Percentiles rank a stretch among this genome's conserved stretches.
Conservation (phyloP, 2,113 vertebrate species). For the Panthera leo region DNA sequence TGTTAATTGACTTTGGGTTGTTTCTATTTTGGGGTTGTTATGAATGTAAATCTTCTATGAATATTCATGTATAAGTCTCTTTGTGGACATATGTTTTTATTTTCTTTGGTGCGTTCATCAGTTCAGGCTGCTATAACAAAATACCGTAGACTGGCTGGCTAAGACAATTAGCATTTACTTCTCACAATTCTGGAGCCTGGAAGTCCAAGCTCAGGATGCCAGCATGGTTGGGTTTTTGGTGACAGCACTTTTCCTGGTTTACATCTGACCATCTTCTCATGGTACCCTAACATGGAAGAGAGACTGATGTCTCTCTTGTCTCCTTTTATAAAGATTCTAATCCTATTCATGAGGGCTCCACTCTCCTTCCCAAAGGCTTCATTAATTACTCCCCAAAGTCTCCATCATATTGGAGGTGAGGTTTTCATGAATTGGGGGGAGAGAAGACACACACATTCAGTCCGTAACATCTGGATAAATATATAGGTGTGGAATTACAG, state of each 20-base stretch:
- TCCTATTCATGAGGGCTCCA: background rate
- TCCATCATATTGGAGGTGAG: background rate
- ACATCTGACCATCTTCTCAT: background rate
- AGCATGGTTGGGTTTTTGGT: background rate
- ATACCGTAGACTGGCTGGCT: background rate
- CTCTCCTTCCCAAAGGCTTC: background rate
- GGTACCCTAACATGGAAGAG: background rate
- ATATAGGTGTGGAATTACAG: background rate
- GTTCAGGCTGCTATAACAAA: background rate
- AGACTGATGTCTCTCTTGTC: background rate
- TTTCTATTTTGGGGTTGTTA: background rate
- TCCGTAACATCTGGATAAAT: background rate
- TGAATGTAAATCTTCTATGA: background rate
- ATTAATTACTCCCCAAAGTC: background rate
- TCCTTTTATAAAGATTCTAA: background rate
- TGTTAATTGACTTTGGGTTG: background rate
- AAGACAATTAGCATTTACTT: no score
- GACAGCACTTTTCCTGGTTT: background rate
- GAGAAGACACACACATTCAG: background rate
- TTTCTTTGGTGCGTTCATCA: background rate
- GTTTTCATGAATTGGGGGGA: background rate
- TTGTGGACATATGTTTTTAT: background rate
- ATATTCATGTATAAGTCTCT: background rate
- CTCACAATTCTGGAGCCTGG: background rate
- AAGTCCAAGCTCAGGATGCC: background rate